Base-by-base conservation (phyloP, 2,888 invertebrate species). In the Lamellibrachia satsuma region DNA sequence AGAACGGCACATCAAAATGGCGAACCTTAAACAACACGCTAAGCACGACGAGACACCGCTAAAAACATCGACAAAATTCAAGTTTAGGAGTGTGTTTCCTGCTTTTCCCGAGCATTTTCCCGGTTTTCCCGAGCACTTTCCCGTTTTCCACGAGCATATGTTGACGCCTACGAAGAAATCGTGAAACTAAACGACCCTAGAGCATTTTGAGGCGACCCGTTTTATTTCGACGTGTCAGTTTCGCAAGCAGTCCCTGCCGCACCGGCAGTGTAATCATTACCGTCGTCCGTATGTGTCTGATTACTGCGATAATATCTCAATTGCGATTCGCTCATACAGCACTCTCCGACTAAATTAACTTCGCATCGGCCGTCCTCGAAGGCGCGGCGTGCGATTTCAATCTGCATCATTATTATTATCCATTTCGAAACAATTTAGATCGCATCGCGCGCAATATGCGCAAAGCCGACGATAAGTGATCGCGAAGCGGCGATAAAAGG, bases 331-430 rank as follows among this genome's bases (percentile, higher is more conserved):
- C 75, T 75, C 75, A 2, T 75, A 75, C 75, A 75, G 75, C 75
- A 15, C 75, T 75, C 75, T 22, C 75, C 75, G 22, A 75, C 75
- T 75, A 75, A 75, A 75, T 75, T 75, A 75, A 75, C 75, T 75
- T 75, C 75, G 75, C 75, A n/a, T 75, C 22, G 75, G 75, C 75
- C 75, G n/a, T 75, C 75, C 75, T 75, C 75, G 75, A 75, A 75
- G 75, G 75, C 75, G 75, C 75, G n/a, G 75, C 22, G 15, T 15
- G 22, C 75, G 75, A 75, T 75, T 75, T 75, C 75, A 75, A 75
- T 75, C 75, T 75, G 75, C 75, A 75, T 75, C 75, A 75, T 75
- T 75, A 75, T 75, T 75, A 75, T 75, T 75, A 75, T 75, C 75
- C 75, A 75, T 75, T 75, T 75, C 75, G 75, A 75, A 75, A 75